A percentile compares a stretch with the other conserved stretches of the same genome.
Evolutionary conservation across 2,797 vertebrate species (phyloP).

Genomic region (Argyrosomus regius): DNA sequence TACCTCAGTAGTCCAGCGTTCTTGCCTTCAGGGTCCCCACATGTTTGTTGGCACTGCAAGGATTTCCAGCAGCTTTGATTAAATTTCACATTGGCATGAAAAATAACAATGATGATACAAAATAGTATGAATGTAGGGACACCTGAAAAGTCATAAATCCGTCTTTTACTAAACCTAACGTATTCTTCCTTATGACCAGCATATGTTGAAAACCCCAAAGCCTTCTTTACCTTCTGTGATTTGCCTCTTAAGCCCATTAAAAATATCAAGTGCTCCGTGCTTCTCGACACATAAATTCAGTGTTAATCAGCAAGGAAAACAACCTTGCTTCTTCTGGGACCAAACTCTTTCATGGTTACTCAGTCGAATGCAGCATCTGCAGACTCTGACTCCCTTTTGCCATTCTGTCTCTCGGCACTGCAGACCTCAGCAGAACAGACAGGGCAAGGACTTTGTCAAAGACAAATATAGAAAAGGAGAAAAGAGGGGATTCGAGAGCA

Average conservation of each 20-base stretch:
- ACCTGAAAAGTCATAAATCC: neutral
- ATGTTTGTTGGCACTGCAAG: neutral
- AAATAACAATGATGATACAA: neutral
- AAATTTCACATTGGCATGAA: neutral
- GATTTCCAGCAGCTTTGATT: neutral
- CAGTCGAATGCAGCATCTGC: constrained; percentile 27
- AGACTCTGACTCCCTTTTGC: constrained; percentile 37
- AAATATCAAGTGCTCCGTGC: neutral
- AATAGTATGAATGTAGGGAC: no score
- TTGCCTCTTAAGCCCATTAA: constrained; percentile 11
- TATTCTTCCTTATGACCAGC: neutral
- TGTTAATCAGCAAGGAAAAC: neutral
- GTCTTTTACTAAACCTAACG: neutral
- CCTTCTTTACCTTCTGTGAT: neutral
- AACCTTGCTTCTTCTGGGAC: rapidly evolving
- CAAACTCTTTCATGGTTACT: constrained; percentile 3
- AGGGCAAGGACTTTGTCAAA: constrained; percentile 47
- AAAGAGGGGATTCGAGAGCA: constrained; percentile 8
- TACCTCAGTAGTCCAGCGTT: neutral
- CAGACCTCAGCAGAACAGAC: constrained; percentile 46
- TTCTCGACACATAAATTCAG: neutral
- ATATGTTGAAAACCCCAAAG: neutral
- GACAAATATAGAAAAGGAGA: constrained; percentile 40
- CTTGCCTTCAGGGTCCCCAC: no score
- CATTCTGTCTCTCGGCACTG: constrained; percentile 8